Conservation (phyloP, 2,888 invertebrate genomes). For the Callimorpha dominula region DNA sequence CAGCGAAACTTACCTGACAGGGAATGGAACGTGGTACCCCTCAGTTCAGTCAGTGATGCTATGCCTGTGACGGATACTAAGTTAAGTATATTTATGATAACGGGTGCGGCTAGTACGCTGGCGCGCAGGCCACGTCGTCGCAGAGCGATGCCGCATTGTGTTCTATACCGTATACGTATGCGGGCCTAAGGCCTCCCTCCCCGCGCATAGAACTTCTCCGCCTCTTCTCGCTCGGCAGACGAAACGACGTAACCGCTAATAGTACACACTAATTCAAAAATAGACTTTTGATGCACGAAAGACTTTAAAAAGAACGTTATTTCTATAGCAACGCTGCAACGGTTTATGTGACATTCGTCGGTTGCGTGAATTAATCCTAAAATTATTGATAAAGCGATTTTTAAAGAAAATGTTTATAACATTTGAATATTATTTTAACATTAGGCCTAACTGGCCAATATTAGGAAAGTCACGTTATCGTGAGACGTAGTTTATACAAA, state of each 20-base stretch:
- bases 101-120: constrained; percentile 68
- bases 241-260: constrained; percentile 55
- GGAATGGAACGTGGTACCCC: constrained; percentile 46
- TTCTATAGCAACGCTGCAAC: constrained; percentile 51
- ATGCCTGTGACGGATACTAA: constrained; percentile 58
- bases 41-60: constrained; percentile 55
- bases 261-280: constrained; percentile 37
- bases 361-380: constrained; percentile 15
- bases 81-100: constrained; percentile 72
- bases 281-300: constrained; percentile 41
- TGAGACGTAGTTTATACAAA: constrained; percentile 27
- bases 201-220: constrained; percentile 41
- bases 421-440: constrained; percentile 9
- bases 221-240: constrained; percentile 33
- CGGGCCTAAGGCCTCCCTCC: constrained; percentile 57
- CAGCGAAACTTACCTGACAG: constrained; percentile 74
- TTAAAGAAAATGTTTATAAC: constrained; percentile 22
- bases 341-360: constrained; percentile 43
- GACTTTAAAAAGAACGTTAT: constrained; percentile 43
- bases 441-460: constrained; percentile 9
- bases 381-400: constrained; percentile 32
- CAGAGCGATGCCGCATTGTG: constrained; percentile 80
- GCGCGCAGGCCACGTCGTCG: constrained; percentile 77
- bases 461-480: constrained; percentile 38
- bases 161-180: constrained; percentile 74